A percentile compares a stretch with the other conserved stretches of the same genome.
Conservation (phyloP, 1,140 invertebrate genomes). For the Bombus confusus region DNA sequence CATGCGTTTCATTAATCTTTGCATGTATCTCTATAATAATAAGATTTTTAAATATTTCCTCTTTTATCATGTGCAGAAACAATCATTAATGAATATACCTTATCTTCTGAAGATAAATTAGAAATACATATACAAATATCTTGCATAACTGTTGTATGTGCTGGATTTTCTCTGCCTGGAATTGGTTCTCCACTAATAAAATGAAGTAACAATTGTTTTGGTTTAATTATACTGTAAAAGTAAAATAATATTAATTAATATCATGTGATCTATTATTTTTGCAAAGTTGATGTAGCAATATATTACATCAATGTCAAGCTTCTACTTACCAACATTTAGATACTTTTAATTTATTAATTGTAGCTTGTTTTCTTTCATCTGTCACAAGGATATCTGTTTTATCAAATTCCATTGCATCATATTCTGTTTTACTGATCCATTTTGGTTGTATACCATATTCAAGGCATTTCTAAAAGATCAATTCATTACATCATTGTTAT, state of each 20-base stretch:
- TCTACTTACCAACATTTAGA: conserved; percentile 87
- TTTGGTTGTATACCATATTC: conserved; percentile 79
- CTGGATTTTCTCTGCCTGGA: conserved; percentile 88
- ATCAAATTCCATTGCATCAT: conserved; percentile 80
- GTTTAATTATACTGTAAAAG: conserved; percentile 88
- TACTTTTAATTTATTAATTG: conserved; percentile 85
- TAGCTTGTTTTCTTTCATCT: conserved; percentile 86
- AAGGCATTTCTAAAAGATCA: conserved; percentile 80
- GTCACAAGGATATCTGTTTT: conserved; percentile 90
- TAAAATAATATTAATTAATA: conserved; percentile 15
- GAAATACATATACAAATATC: conserved; percentile 88
- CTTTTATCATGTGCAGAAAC: background rate
- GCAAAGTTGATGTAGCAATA: background rate
- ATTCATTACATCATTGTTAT: conserved; percentile 7
- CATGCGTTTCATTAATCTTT: conserved; percentile 90
- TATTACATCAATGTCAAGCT: background rate
- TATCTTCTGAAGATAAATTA: conserved; percentile 85
- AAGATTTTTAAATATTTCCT: conserved; percentile 31
- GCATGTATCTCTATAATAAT: conserved; percentile 84
- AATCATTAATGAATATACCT: conserved; percentile 80
- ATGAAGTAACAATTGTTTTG: conserved; percentile 89
- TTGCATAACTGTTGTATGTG: conserved; percentile 91
- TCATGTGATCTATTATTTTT: conserved; percentile 26
- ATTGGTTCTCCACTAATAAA: conserved; percentile 87
- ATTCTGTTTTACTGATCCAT: conserved; percentile 83